Conservation (phyloP, 2,888 invertebrate species). For the Caenorhabditis zanzibari region DNA sequence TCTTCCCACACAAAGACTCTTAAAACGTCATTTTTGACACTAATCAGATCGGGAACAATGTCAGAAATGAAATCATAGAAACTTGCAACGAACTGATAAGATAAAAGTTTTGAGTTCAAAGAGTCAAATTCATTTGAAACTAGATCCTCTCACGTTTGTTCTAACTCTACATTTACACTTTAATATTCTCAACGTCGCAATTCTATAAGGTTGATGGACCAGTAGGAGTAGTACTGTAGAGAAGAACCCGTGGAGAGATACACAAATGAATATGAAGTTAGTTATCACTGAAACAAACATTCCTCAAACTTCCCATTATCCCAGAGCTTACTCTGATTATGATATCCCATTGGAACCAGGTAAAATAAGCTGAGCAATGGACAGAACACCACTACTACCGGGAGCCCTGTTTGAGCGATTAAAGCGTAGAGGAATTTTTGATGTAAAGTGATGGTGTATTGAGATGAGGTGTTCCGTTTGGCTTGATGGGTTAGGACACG, state of each 20-base stretch:
- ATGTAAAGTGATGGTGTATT: slow-evolving; percentile 7
- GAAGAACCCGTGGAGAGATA: slow-evolving; percentile 27
- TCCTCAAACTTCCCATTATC: neutral
- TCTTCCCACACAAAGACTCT: too few relatives aligned
- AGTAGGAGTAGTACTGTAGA: slow-evolving; percentile 23
- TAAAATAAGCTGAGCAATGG: slow-evolving; percentile 28
- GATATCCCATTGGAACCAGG: slow-evolving; percentile 19
- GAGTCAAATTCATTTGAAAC: slow-evolving; percentile 36
- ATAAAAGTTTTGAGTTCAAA: too few relatives aligned
- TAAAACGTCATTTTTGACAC: too few relatives aligned
- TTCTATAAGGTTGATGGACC: slow-evolving; percentile 35
- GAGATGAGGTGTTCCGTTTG: slow-evolving; percentile 15
- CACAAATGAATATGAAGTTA: slow-evolving; percentile 24
- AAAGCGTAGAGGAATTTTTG: slow-evolving; percentile 21
- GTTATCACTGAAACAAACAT: slow-evolving; percentile 17
- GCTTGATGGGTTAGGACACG: slow-evolving; percentile 1
- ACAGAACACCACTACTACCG: slow-evolving; percentile 21
- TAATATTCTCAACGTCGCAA: slow-evolving; percentile 14
- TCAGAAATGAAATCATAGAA: too few relatives aligned
- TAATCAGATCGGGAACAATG: too few relatives aligned
- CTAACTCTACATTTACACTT: slow-evolving; percentile 11
- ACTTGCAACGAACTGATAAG: too few relatives aligned
- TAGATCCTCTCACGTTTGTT: neutral
- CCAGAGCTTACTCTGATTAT: slow-evolving; percentile 36
- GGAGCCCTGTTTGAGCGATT: slow-evolving; percentile 19